These are phyloP conservation scores for Cephus pygmeus DNA, from an alignment of 2,888 invertebrate species.

Conservation along the genomic window DNA sequence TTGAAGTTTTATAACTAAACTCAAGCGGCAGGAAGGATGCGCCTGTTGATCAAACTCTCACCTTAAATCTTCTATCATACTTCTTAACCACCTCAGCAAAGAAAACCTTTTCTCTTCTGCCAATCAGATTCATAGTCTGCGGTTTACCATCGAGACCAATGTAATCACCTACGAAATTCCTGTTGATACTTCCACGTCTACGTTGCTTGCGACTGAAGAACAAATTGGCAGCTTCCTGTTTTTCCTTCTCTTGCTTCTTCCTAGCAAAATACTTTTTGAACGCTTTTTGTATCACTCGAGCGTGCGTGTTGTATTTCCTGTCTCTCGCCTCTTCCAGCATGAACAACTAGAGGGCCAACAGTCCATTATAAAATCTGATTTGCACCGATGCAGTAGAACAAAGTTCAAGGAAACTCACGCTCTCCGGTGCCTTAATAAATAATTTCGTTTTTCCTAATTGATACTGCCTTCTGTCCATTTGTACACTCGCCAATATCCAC, in stretches of 20 bases:
- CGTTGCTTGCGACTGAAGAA: constrained; percentile 73
- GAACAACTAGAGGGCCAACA: constrained; percentile 69
- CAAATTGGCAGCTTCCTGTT: constrained; percentile 69
- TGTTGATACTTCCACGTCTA: constrained; percentile 71
- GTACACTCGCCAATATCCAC: constrained; percentile 70
- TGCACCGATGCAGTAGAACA: background rate
- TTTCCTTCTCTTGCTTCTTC: constrained; percentile 70
- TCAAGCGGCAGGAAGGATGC: too few species aligned
- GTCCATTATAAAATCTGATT: constrained; percentile 9
- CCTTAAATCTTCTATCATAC: constrained; percentile 76
- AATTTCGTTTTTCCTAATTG: constrained; percentile 76
- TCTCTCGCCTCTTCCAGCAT: constrained; percentile 76
- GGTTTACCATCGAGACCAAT: constrained; percentile 74
- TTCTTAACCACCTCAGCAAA: constrained; percentile 75
- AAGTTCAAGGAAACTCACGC: constrained; percentile 57
- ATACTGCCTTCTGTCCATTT: constrained; percentile 73
- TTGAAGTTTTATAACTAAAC: too few species aligned
- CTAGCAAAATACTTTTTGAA: constrained; percentile 74
- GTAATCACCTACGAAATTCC: constrained; percentile 77
- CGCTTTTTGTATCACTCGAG: constrained; percentile 75
- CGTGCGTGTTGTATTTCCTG: constrained; percentile 74
- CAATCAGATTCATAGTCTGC: constrained; percentile 70
- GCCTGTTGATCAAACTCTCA: constrained; percentile 40
- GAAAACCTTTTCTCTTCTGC: constrained; percentile 73
- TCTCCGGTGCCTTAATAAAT: constrained; percentile 76